A percentile compares a stretch with the other conserved stretches of the same genome.
phyloP scores from a whole-genome alignment of 2,888 invertebrate genomes.

The Tipula vernalis region DNA sequence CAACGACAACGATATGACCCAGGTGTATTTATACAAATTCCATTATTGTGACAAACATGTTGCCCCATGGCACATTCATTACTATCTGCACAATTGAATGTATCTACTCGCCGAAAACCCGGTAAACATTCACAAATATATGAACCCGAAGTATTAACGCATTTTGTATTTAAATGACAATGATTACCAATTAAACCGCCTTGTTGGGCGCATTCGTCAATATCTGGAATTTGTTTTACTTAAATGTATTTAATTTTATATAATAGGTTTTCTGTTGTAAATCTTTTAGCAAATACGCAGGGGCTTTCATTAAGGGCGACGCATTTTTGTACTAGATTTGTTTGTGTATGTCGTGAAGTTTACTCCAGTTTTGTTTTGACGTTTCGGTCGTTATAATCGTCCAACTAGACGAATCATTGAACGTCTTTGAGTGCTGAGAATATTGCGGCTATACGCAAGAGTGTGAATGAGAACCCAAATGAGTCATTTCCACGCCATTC shows the following conservation, averaged over 20 bases:
- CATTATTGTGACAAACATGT: slow-evolving; percentile 63
- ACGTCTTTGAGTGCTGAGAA: too few relatives aligned
- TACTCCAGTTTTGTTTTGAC: too few relatives aligned
- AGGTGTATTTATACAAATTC: slow-evolving; percentile 66
- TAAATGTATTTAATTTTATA: background rate
- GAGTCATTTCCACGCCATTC: too few relatives aligned
- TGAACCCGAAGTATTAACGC: slow-evolving; percentile 69
- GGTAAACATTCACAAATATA: slow-evolving; percentile 74
- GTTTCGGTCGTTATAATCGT: too few relatives aligned
- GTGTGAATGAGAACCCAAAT: too few relatives aligned
- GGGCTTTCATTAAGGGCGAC: too few relatives aligned
- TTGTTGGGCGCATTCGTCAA: slow-evolving; percentile 70
- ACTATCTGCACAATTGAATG: slow-evolving; percentile 67
- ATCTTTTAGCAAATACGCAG: background rate
- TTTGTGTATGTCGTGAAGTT: too few relatives aligned
- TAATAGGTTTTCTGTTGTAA: background rate
- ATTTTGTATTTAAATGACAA: slow-evolving; percentile 71
- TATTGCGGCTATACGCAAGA: too few relatives aligned
- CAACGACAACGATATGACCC: slow-evolving; percentile 71
- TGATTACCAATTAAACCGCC: slow-evolving; percentile 72
- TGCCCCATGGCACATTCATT: slow-evolving; percentile 63
- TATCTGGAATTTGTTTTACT: slow-evolving; percentile 42
- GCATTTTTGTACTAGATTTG: too few relatives aligned
- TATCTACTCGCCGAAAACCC: slow-evolving; percentile 63
- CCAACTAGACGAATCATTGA: too few relatives aligned